Percentiles rank a stretch among this genome's conserved stretches.
Conservation (phyloP, 2,888 invertebrate genomes). For the Callyntrura guangdongensis region DNA sequence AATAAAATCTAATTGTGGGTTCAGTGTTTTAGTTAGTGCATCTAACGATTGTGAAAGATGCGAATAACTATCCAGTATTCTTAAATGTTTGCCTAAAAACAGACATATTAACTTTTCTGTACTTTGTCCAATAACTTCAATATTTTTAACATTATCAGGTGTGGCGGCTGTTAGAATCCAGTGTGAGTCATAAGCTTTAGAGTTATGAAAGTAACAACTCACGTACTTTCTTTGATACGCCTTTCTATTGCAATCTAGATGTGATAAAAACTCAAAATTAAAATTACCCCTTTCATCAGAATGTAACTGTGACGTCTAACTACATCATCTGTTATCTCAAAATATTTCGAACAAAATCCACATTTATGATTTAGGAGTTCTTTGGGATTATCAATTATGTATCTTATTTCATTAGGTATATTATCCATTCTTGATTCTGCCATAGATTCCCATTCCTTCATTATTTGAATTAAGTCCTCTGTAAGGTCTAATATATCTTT, state of each 20-base stretch:
- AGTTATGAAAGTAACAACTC: not conserved
- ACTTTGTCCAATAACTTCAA: constrained; percentile 16
- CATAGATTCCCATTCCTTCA: constrained; percentile 13
- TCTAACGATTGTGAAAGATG: constrained; percentile 2
- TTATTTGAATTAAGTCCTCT: constrained; percentile 10
- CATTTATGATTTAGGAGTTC: not conserved
- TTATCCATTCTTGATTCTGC: not conserved
- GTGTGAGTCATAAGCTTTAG: constrained; percentile 12
- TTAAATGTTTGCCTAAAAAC: not conserved
- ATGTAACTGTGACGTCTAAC: not conserved
- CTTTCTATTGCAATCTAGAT: constrained; percentile 2
- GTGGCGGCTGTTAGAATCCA: constrained; percentile 20
- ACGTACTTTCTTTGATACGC: not conserved
- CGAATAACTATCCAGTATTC: not conserved
- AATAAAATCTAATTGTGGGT: not conserved
- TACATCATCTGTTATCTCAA: not conserved
- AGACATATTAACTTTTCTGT: constrained; percentile 23
- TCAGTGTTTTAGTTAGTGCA: not conserved
- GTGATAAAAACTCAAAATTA: constrained; percentile 22
- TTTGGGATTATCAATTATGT: not conserved
- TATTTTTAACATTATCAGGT: not conserved
- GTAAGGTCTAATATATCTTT: not conserved
- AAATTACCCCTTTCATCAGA: constrained; percentile 9
- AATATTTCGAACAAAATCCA: too few species aligned
- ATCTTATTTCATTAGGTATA: not conserved